Conservation (phyloP, 2,113 vertebrate species). For the Pedetes capensis region DNA sequence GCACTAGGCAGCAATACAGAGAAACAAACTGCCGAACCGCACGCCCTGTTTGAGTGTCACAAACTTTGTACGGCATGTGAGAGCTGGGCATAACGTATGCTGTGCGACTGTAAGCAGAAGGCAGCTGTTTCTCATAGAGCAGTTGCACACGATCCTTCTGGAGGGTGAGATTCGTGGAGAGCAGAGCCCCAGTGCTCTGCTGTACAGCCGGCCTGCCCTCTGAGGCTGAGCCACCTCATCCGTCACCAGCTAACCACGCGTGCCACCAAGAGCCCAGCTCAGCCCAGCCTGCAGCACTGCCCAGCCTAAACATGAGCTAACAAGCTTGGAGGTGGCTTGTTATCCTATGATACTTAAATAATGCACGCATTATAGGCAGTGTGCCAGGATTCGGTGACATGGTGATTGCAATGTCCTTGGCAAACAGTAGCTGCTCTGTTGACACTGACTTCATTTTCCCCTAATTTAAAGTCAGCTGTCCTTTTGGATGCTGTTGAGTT, state of each 20-base stretch:
- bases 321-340: background rate
- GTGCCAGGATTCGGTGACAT: background rate
- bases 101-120: no score
- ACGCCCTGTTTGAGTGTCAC: no score
- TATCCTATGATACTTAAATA: background rate
- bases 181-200: background rate
- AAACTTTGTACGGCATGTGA: no score
- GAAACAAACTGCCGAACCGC: no score
- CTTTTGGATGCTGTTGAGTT: background rate
- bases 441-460: background rate
- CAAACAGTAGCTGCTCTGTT: background rate
- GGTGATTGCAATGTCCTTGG: background rate
- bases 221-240: background rate
- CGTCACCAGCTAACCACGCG: background rate
- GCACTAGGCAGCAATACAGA: no score
- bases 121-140: no score
- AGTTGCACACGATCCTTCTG: no score
- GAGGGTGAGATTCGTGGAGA: background rate
- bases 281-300: background rate
- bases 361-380: background rate
- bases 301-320: background rate
- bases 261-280: background rate
- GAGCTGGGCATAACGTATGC: no score
- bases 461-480: background rate
- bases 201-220: background rate